A percentile compares a stretch with the other conserved stretches of the same genome.
phyloP scores from a whole-genome alignment of 2,888 invertebrate genomes.

The Chorisops tibialis region DNA sequence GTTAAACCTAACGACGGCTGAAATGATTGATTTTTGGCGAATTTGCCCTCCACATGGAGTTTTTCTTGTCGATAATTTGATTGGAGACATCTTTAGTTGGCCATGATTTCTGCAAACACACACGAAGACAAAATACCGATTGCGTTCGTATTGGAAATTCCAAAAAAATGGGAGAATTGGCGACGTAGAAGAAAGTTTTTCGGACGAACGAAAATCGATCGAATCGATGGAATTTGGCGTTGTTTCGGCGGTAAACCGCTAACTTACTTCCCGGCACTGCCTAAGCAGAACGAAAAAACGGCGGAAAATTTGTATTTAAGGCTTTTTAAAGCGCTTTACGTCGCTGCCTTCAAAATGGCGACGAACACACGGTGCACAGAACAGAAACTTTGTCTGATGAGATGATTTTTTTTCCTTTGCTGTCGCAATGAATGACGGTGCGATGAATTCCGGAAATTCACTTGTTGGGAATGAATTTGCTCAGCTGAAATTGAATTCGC shows the following conservation, averaged over 20 bases:
- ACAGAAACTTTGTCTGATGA: not conserved
- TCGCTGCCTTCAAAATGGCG: slow-evolving; percentile 29
- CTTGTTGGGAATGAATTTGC: too few species aligned
- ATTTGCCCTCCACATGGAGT: slow-evolving; percentile 52
- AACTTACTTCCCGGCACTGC: not conserved
- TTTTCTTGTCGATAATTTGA: slow-evolving; percentile 44
- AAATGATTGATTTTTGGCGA: slow-evolving; percentile 35
- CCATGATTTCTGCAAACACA: slow-evolving; percentile 46
- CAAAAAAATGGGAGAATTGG: not conserved
- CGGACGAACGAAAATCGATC: too few species aligned
- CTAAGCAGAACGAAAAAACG: slow-evolving; percentile 13
- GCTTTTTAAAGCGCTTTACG: slow-evolving; percentile 23
- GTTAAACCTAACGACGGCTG: not conserved
- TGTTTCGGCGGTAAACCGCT: slow-evolving; percentile 15
- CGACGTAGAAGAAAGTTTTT: slow-evolving; percentile 8
- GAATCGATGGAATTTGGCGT: not conserved
- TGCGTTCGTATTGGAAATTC: slow-evolving; percentile 4
- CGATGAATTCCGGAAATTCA: too few species aligned
- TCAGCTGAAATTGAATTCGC: too few species aligned
- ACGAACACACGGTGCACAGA: slow-evolving; percentile 23
- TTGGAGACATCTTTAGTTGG: slow-evolving; percentile 52
- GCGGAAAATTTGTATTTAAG: slow-evolving; percentile 1
- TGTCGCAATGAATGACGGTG: too few species aligned
- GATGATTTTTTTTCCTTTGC: too few species aligned
- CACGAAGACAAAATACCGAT: slow-evolving; percentile 9